Conservation (phyloP, 2,113 vertebrate species). For the Hippoglossus stenolepis region DNA sequence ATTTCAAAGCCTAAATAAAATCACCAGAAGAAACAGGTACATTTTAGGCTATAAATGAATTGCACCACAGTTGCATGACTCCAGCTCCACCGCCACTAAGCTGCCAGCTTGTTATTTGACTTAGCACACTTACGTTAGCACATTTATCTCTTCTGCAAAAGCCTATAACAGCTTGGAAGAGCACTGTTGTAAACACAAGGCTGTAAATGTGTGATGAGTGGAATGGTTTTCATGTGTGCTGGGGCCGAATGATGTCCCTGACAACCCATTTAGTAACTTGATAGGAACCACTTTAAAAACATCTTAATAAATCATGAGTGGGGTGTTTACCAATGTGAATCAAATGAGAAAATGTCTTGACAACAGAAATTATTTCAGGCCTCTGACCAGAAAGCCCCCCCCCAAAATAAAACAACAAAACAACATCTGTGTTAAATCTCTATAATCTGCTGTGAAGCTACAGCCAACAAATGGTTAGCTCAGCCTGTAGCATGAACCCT, state of each 20-base stretch:
- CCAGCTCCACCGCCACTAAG: neutral
- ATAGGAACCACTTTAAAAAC: neutral
- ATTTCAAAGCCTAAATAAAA: neutral
- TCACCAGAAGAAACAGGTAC: neutral
- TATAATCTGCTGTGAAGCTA: neutral
- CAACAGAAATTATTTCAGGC: neutral
- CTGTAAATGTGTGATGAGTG: neutral
- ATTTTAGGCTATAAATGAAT: neutral
- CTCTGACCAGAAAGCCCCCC: neutral
- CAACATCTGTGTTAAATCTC: neutral
- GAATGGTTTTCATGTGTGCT: neutral
- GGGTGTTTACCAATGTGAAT: neutral
- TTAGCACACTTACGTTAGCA: neutral
- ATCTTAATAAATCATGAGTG: too few relatives aligned
- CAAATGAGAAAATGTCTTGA: neutral
- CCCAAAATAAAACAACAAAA: too few relatives aligned
- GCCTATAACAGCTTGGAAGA: neutral
- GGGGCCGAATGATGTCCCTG: too few relatives aligned
- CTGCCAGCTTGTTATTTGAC: neutral
- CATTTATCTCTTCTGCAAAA: neutral
- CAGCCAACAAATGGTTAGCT: neutral
- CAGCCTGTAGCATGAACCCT: neutral
- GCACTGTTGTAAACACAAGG: neutral
- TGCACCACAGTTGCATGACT: neutral
- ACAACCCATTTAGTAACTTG: neutral